These are phyloP conservation scores for Eupithecia pulchellata DNA, from an alignment of 2,888 invertebrate species.

Conservation along the genomic window DNA sequence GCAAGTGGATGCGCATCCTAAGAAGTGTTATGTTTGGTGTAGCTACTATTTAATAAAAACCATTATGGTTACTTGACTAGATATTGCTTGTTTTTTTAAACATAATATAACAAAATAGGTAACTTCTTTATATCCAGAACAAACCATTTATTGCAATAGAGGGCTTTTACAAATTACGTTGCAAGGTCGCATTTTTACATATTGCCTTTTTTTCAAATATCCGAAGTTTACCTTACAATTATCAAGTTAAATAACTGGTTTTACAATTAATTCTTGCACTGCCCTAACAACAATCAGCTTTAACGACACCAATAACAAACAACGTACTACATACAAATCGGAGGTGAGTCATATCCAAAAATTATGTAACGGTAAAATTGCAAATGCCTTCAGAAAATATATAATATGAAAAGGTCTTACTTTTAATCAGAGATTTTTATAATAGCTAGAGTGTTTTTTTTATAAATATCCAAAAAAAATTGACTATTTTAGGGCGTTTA, in stretches of 20 bases:
- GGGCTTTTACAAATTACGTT: background rate
- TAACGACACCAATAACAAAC: conserved; percentile 53
- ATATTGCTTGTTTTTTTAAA: background rate
- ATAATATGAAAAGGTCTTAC: no score
- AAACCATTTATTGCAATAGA: background rate
- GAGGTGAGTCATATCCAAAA: no score
- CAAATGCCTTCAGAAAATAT: no score
- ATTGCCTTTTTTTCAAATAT: background rate
- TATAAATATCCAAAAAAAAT: no score
- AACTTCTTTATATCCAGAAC: background rate
- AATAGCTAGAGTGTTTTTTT: no score
- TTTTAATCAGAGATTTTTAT: no score
- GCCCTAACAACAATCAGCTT: conserved; percentile 36
- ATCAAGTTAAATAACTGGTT: background rate
- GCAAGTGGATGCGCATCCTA: no score
- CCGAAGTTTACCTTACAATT: background rate
- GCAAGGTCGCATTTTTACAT: background rate
- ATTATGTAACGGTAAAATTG: no score
- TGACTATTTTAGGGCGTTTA: no score
- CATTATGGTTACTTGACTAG: background rate
- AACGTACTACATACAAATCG: conserved; percentile 46
- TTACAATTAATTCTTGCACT: conserved; percentile 19
- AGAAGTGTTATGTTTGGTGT: background rate
- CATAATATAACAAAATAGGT: background rate
- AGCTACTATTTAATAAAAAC: background rate